A percentile compares a stretch with the other conserved stretches of the same genome.
Conservation (phyloP, 2,113 vertebrate species). For the Pontoporia blainvillei region DNA sequence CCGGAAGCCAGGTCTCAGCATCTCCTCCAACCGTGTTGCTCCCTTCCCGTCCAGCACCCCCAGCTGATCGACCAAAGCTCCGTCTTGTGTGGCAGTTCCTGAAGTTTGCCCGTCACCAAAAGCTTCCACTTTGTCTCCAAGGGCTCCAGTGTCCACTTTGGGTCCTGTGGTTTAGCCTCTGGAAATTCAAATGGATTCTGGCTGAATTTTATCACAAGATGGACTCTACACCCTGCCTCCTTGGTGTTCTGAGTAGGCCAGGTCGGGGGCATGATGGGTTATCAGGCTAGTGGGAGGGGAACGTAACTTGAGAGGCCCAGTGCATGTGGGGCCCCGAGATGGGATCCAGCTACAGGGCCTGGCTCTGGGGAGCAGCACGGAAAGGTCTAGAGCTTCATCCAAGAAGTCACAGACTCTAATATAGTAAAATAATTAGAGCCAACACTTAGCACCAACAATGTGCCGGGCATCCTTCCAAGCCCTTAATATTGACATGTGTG, state of each 20-base stretch:
- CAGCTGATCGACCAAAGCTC: not conserved
- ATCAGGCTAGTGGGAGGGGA: not conserved
- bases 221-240: not conserved
- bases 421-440: not conserved
- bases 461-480: not conserved
- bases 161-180: not conserved
- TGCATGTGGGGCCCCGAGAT: not conserved
- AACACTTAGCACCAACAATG: not conserved
- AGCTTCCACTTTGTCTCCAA: not conserved
- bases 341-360: not conserved
- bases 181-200: not conserved
- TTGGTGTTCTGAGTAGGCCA: not conserved
- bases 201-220: not conserved
- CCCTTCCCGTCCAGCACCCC: not conserved
- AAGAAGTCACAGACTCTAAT: not conserved
- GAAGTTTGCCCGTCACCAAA: not conserved
- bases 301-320: not conserved
- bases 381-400: not conserved
- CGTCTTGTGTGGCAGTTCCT: fast-evolving
- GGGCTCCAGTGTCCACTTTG: not conserved
- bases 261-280: not conserved
- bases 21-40: not conserved
- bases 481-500: no score
- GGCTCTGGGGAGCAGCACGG: not conserved
- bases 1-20: not conserved